Base-by-base conservation (phyloP, 2,888 invertebrate species). In the Acanthococcus lagerstroemiae region DNA sequence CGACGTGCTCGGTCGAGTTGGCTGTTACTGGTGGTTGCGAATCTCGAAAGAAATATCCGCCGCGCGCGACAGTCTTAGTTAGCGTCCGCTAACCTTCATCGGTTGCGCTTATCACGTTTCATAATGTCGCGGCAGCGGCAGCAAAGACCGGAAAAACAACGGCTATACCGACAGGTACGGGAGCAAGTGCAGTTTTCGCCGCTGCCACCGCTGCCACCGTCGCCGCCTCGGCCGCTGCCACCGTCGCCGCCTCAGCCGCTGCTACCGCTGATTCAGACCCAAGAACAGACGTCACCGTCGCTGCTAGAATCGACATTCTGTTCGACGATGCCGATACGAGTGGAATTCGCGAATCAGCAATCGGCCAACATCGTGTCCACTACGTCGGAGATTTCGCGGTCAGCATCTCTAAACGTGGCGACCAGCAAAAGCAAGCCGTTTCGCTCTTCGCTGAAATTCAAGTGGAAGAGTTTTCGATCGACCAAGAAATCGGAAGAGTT, bases 351-450 rank as follows among this genome's bases (percentile, higher is more conserved):
- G 15, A 30, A 63, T 30, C 50, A 63, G 24, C n/a, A n/a, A n/a
- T 54, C 63, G 21, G 52, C 63, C 4, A 63, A 63, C 63, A 63
- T 63, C 3, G 54, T 63, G 63, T 63, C 63, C 17, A 52, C 48
- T 30, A 52, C 63, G 3, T 24, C 52, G 52, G 63, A 67, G 22
- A 65, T 58, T 25, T 58, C 66, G 37, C 57, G 56, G 19, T 44
- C 63, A 45, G 61, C 55, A 19, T 67, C 67, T 52, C 22, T 66
- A 26, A 61, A 61, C 4, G 68, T 72, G 5, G 52, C 68, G 2
- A 68, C 74, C 9, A 68, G 61, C 30, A 27, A 68, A 68, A 67
- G 70, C 9, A 73, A 72, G 63, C 72, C 71, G 5, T 71, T 70
- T 27, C 71, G 73, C 0, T 68, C 72, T 22, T 72, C 74, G 7